Evolutionary conservation across 2,888 invertebrate genomes (phyloP).

Genomic region (Calameuta pallipes): DNA sequence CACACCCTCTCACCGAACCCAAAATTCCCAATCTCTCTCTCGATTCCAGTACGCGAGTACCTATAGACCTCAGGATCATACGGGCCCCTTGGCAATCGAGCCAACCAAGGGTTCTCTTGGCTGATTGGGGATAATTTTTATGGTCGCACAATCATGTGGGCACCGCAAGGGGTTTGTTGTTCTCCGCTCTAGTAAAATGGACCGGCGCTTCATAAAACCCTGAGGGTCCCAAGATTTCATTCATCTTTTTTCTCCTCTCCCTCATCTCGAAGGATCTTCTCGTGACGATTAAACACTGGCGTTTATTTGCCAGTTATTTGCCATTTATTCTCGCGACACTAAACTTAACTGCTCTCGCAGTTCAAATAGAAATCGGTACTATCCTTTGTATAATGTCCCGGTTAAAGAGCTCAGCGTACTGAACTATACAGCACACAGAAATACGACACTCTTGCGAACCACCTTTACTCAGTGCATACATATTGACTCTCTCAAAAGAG

Average conservation of each 20-base stretch:
- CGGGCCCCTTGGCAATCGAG: slow-evolving; percentile 19
- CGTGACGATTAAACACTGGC: background rate
- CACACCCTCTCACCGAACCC: background rate
- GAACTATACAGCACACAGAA: background rate
- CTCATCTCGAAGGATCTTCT: background rate
- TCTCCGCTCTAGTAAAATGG: background rate
- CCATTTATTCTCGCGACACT: background rate
- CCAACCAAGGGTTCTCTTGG: slow-evolving; percentile 12
- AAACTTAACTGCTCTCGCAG: background rate
- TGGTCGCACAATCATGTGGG: slow-evolving; percentile 23
- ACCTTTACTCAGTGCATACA: background rate
- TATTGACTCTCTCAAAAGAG: slow-evolving; percentile 35
- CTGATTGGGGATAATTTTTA: slow-evolving; percentile 26
- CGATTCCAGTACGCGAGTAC: slow-evolving; percentile 3
- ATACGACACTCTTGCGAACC: background rate
- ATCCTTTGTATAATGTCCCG: slow-evolving; percentile 42
- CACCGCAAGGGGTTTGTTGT: slow-evolving; percentile 12
- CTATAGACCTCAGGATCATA: slow-evolving; percentile 19
- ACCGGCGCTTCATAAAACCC: background rate
- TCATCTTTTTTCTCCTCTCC: background rate
- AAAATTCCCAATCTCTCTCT: background rate
- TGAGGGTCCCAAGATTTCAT: background rate
- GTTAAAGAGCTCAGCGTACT: slow-evolving; percentile 31
- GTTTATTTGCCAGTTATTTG: background rate
- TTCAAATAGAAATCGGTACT: slow-evolving; percentile 45